Conservation (phyloP, 1,140 invertebrate genomes). For the Himalopsyche phryganea region DNA sequence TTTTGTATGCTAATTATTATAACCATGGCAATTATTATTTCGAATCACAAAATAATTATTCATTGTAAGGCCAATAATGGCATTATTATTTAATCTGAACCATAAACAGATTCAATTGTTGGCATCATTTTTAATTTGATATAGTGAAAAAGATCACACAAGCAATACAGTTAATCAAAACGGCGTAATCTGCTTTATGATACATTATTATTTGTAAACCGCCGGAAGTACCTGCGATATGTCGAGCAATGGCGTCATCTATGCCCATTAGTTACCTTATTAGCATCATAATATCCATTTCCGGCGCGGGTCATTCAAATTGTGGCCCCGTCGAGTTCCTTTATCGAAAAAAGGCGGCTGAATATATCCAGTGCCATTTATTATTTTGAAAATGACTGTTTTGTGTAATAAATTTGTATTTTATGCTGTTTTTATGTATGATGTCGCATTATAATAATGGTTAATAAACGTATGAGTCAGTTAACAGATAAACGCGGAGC, state of each 20-base stretch:
- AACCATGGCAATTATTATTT: too few species aligned
- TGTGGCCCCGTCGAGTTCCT: conserved; percentile 11
- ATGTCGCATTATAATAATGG: conserved; percentile 10
- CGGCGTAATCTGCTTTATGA: background rate
- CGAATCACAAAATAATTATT: too few species aligned
- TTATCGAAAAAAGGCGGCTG: background rate
- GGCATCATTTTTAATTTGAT: too few species aligned
- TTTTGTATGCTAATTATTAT: too few species aligned
- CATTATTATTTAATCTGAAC: too few species aligned
- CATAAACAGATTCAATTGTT: too few species aligned
- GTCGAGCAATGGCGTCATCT: conserved; percentile 3
- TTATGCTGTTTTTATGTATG: conserved; percentile 17
- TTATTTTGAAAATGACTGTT: conserved; percentile 21
- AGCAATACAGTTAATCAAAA: too few species aligned
- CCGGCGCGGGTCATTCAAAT: conserved; percentile 16
- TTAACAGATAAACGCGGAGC: background rate
- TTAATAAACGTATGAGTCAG: conserved; percentile 9
- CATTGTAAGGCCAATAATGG: too few species aligned
- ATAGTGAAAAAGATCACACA: too few species aligned
- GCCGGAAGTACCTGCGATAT: conserved; percentile 13
- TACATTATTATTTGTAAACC: background rate
- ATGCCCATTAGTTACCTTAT: conserved; percentile 25
- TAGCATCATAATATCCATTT: conserved; percentile 32
- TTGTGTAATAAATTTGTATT: conserved; percentile 26
- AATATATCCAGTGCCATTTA: conserved; percentile 14